Evolutionary conservation across 1,140 invertebrate genomes (phyloP), one percentile per base, ranked within the genome.

Genomic region (Drosophila tsacasi): DNA sequence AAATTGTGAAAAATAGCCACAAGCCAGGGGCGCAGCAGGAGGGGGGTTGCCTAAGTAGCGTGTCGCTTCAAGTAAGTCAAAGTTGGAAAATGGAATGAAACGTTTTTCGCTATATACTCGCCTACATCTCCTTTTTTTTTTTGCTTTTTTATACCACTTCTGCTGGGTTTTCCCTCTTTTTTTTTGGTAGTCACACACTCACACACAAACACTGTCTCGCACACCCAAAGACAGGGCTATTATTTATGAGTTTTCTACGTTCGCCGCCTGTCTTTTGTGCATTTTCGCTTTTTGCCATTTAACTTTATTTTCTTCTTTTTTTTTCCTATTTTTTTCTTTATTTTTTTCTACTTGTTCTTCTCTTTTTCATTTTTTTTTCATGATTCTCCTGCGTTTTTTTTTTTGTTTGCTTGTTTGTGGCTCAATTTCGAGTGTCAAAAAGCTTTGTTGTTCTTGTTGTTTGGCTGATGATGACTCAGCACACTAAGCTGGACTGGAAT

Each of bases 231-330:
- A 47, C 21, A 66, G 35, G 72, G 78, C 72, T 77, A 87, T 87
- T 87, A 87, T 87, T 87, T 87, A 87, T 87, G 83, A 81, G 76
- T 81, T 89, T 87, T 74, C 67, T 87, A 87, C 84, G 83, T 87
- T 86, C 64, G 64, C 71, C 71, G 55, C 66, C 66, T 80, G 79
- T 78, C 66, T 79, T 86, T 82, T 87, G 83, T 87, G 83, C 83
- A 83, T 77, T 87, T 80, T 77, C 68, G 75, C 71, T 62, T 83
- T 83, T 80, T 87, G 83, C 63, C 79, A 80, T 87, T 87, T 83
- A 79, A 83, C 78, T 81, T 85, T 63, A 66, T 65, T 32, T 40
- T 5, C 12, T n/a, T 6, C 0, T 13, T 13, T n/a, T 15, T 27
- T 35, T 35, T 5, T 13, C 3, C 0, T 19, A 7, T 27, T 15